Base-by-base conservation (phyloP, 1,140 invertebrate species). In the Orussus abietinus region DNA sequence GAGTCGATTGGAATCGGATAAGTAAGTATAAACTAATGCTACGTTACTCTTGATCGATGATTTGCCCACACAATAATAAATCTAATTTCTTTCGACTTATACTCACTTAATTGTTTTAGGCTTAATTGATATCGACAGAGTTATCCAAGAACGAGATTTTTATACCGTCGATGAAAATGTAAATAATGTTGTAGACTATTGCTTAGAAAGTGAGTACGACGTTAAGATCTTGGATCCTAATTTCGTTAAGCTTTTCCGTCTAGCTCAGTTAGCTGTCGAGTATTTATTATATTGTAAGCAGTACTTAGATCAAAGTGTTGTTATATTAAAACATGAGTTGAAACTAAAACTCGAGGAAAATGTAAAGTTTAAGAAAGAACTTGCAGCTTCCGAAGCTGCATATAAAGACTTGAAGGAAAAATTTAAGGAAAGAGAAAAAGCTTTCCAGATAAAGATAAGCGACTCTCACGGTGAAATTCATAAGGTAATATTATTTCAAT, bases 271-370 rank as follows among this genome's bases (percentile, higher is more conserved):
- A n/a, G 74, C 82, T 1, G 75, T 84, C 3, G 80, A 84, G 50
- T 85, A 83, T 67, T 76, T 84, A 48, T 72, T 83, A 30, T 83
- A 83, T 60, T 84, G 82, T 48, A 78, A 82, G 47, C 80, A 80
- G 47, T 82, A 84, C 55, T 72, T 84, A 21, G 82, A 84, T 57
- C 75, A 79, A 33, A 82, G 79, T 52, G 77, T 84, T 19, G 70
- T 77, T 45, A 73, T 81, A 19, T 55, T 83, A 5, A 78, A 80
- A 47, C 78, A 82, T 49, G 80, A 83, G 58, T 53, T 82, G 4
- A 72, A 65, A 33, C 64, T 66, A 10, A 62, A 79, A 45, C 69
- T 76, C 7, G 75, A 81, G 59, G 80, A 72, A 12, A 74, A 69
- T 44, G 45, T 53, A 61, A 53, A 45, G 36, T 69, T 2, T 68